Conservation (phyloP, 2,888 invertebrate genomes). For the Trissolcus japonicus region DNA sequence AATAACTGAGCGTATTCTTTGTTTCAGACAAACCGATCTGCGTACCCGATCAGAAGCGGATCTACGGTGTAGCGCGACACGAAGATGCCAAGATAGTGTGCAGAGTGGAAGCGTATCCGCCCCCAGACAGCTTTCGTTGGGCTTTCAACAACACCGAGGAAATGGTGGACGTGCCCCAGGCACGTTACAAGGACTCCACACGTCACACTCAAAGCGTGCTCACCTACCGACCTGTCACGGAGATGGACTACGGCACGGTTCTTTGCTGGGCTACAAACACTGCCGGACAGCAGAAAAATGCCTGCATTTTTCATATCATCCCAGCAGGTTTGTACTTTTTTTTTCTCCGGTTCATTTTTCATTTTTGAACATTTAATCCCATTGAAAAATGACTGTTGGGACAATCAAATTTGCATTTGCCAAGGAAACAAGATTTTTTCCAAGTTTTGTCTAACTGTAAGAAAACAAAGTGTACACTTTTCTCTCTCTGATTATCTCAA, state of each 20-base stretch:
- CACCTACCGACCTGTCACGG: conserved; percentile 85
- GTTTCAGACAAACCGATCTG: conserved; percentile 89
- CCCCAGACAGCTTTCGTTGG: conserved; percentile 90
- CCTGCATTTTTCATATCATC: conserved; percentile 86
- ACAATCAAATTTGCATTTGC: too few relatives aligned
- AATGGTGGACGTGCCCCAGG: conserved; percentile 84
- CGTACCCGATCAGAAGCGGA: conserved; percentile 83
- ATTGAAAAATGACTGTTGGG: too few relatives aligned
- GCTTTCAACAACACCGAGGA: conserved; percentile 92
- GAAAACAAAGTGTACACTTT: too few relatives aligned
- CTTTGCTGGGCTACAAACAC: conserved; percentile 86
- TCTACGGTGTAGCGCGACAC: conserved; percentile 90
- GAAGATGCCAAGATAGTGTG: conserved; percentile 88
- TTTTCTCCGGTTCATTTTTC: too few relatives aligned
- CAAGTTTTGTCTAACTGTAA: too few relatives aligned
- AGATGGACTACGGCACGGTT: conserved; percentile 86
- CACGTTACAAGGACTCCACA: conserved; percentile 81
- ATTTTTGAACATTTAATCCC: too few relatives aligned
- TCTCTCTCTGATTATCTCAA: too few relatives aligned
- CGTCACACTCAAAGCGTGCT: conserved; percentile 80
- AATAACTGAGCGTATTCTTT: conserved; percentile 28
- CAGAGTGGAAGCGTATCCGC: conserved; percentile 90
- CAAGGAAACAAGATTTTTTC: too few relatives aligned
- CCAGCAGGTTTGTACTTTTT: conserved; percentile 78
- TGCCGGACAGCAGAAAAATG: conserved; percentile 84